These are phyloP conservation scores for Uropsilus gracilis DNA, from an alignment of 2,113 vertebrate species.

Conservation along the genomic window DNA sequence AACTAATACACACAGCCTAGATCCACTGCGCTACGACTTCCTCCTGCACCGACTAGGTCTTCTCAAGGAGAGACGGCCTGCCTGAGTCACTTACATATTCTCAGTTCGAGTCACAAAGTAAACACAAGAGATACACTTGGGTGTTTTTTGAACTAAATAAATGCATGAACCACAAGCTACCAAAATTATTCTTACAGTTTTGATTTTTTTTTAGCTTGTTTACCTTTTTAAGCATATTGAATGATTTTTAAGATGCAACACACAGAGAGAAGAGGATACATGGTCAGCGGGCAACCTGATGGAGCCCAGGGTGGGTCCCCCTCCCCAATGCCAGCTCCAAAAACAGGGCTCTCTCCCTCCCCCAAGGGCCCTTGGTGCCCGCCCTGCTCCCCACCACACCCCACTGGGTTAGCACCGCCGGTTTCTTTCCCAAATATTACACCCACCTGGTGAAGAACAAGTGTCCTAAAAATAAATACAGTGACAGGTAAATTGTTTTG, in stretches of 20 bases:
- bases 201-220: background rate
- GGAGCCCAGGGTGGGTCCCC: no score
- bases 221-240: background rate
- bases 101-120: background rate
- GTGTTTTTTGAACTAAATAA: background rate
- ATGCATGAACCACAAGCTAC: background rate
- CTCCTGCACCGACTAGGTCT: background rate
- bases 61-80: background rate
- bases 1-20: rapidly evolving
- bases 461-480: background rate
- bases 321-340: no score
- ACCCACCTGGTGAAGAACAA: background rate
- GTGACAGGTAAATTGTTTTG: background rate
- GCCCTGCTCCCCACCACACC: no score
- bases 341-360: rapidly evolving
- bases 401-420: background rate
- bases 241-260: conserved; percentile 3
- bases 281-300: background rate
- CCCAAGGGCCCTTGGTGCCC: background rate
- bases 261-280: background rate
- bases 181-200: background rate
- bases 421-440: background rate
- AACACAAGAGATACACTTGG: background rate
- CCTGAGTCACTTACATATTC: background rate
- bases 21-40: rapidly evolving